Conservation (phyloP, 2,888 invertebrate genomes). For the Microdon myrmicae region DNA sequence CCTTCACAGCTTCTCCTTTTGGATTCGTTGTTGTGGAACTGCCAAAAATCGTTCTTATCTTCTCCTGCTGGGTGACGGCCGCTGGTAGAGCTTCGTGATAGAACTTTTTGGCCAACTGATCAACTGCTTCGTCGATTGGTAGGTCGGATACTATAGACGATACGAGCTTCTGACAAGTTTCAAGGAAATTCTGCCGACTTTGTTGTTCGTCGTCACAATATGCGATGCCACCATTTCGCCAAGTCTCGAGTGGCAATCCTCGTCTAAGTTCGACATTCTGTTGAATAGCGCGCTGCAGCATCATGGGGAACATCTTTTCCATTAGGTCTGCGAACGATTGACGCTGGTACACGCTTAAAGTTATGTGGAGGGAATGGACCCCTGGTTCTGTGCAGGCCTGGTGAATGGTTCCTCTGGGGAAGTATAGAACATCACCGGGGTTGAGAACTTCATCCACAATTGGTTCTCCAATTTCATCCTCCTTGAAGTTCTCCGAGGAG, state of each 20-base stretch:
- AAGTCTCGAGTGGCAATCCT: slow-evolving; percentile 84
- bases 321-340: slow-evolving; percentile 91
- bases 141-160: slow-evolving; percentile 71
- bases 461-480: slow-evolving; percentile 80
- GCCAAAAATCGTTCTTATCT: slow-evolving; percentile 75
- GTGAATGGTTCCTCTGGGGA: slow-evolving; percentile 89
- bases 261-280: slow-evolving; percentile 77
- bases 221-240: slow-evolving; percentile 79
- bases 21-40: slow-evolving; percentile 76
- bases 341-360: slow-evolving; percentile 90
- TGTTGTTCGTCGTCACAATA: slow-evolving; percentile 69
- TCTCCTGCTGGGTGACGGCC: slow-evolving; percentile 74
- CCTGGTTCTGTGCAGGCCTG: slow-evolving; percentile 83
- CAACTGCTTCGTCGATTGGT: slow-evolving; percentile 81
- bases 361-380: slow-evolving; percentile 92
- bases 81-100: slow-evolving; percentile 92
- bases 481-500: slow-evolving; percentile 83
- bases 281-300: slow-evolving; percentile 77
- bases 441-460: slow-evolving; percentile 81
- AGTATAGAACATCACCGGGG: slow-evolving; percentile 92
- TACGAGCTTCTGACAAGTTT: slow-evolving; percentile 70
- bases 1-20: slow-evolving; percentile 67
- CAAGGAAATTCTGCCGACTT: slow-evolving; percentile 68
- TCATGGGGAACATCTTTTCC: slow-evolving; percentile 80
- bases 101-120: slow-evolving; percentile 85